Conservation (phyloP, 1,140 invertebrate species). For the Penaeus vannamei region DNA sequence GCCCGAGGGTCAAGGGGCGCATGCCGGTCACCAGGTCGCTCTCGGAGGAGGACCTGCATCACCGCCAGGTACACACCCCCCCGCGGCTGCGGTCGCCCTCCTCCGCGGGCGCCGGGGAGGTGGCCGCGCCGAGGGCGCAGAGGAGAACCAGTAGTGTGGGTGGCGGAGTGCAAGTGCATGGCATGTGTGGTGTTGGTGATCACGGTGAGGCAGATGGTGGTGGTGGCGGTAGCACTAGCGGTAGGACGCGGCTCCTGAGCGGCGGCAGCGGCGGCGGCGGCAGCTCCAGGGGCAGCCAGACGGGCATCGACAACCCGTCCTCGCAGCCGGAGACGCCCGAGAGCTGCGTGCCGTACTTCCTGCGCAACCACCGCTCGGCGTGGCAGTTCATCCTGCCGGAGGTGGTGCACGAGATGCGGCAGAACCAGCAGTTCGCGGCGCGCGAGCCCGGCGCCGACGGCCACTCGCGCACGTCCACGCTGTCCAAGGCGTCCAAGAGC, state of each 20-base stretch:
- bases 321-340: slow-evolving; percentile 40
- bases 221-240: neutral
- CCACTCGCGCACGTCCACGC: slow-evolving; percentile 43
- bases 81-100: neutral
- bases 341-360: slow-evolving; percentile 52
- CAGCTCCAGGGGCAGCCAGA: neutral
- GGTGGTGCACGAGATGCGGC: slow-evolving; percentile 32
- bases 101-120: neutral
- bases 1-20: slow-evolving; percentile 51
- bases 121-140: neutral
- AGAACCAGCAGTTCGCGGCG: neutral
- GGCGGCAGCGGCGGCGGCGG: neutral
- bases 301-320: neutral
- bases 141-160: slow-evolving; percentile 9
- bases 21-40: slow-evolving; percentile 55
- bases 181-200: slow-evolving; percentile 1
- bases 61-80: slow-evolving; percentile 53
- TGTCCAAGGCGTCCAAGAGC: slow-evolving; percentile 42
- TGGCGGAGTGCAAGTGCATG: slow-evolving; percentile 24
- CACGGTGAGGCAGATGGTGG: neutral
- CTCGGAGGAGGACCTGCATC: slow-evolving; percentile 60
- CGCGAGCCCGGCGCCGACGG: neutral
- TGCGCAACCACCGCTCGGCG: slow-evolving; percentile 47
- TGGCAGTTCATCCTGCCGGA: slow-evolving; percentile 60
- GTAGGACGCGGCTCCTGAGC: neutral